Conservation (phyloP, 2,113 vertebrate genomes). For the Triplophysa dalaica region DNA sequence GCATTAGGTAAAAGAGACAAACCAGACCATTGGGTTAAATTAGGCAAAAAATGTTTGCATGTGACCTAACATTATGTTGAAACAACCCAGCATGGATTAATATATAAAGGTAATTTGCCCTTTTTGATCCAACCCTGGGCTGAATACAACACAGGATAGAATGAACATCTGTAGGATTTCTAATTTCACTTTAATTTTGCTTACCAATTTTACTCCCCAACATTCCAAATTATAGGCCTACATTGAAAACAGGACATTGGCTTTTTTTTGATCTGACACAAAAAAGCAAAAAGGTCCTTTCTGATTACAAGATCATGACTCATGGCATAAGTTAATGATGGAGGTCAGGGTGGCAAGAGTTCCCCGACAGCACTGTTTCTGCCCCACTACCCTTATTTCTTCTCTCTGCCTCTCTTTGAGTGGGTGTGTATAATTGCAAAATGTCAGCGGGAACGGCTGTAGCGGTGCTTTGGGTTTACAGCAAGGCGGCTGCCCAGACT, state of each 20-base stretch:
- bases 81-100: no score
- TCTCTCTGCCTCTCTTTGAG: conserved; percentile 23
- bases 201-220: no score
- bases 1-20: no score
- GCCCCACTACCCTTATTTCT: background rate
- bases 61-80: no score
- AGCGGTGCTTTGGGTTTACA: conserved; percentile 34
- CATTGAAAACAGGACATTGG: no score
- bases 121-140: no score
- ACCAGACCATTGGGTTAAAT: no score
- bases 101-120: no score
- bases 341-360: conserved; percentile 30
- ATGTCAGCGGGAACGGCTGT: conserved; percentile 36
- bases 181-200: no score
- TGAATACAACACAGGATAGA: background rate
- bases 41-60: no score
- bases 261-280: background rate
- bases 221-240: no score
- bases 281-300: background rate
- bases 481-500: conserved; percentile 36
- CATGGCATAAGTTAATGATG: conserved; percentile 38
- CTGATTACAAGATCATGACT: conserved; percentile 37
- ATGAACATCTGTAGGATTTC: no score
- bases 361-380: background rate
- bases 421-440: conserved; percentile 34